Evolutionary conservation across 2,888 invertebrate species (phyloP), one percentile per base, ranked within the genome.

Genomic region (Hypolimnas misippus): DNA sequence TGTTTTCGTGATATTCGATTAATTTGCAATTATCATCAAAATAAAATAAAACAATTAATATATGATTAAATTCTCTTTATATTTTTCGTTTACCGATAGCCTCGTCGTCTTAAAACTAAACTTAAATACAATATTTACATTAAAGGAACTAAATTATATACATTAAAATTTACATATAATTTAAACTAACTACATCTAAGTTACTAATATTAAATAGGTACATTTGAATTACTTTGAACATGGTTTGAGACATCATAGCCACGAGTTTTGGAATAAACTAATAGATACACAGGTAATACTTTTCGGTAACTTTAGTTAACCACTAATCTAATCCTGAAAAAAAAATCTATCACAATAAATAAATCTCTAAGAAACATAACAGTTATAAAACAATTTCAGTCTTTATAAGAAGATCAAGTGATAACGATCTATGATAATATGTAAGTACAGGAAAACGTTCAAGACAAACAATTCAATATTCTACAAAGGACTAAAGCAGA

Each of bases 231-330:
- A 72, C 54, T 76, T 78, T 77, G 71, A 81, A 82, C 74, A 73
- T 79, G 71, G 71, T 78, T 73, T 72, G 71, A 75, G 70, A 76
- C 76, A 69, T 83, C 85, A 87, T 86, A 89, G 87, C 87, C 87
- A 77, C 75, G 75, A 66, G 81, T 79, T 89, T 90, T 85, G 83
- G 85, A 81, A 78, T 68, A 68, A 76, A 78, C 71, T 66, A 80
- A 80, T 81, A 82, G 85, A 86, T 75, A 77, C 75, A 73, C 72
- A 84, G 89, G 89, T 91, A 92, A 92, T 91, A 91, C 90, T 90
- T 89, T 81, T 80, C 84, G 92, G 92, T 92, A 92, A 92, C 92
- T 90, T 82, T 86, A 84, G 89, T 89, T 82, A 83, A 77, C 81
- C 82, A 60, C 79, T 79, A 76, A 78, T 75, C 79, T 80, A 84